Base-by-base conservation (phyloP, 2,113 vertebrate genomes). In the Ceyx margarethae region DNA sequence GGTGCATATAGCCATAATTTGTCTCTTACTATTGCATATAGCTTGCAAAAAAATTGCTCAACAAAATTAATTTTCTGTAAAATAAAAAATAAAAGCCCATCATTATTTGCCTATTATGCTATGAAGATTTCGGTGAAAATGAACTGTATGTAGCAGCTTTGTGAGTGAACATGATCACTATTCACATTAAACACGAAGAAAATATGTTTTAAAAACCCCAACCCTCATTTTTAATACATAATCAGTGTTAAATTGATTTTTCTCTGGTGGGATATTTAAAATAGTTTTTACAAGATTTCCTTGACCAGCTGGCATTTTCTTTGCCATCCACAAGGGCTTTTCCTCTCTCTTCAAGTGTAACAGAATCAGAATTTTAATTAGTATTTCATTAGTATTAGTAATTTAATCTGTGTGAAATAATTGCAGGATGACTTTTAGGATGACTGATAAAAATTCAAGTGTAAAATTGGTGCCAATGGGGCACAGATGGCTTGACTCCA, bases 281-380 rank as follows among this genome's bases (percentile, higher is more conserved):
- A 82, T 72, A 61, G 58, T 43, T 21, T 86, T 82, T 85, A 58
- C 50, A 86, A 67, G 25, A 54, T 66, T 89, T 89, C 46, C 29
- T 37, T 89, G 91, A 87, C 80, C 62, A 11, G 0, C 26, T 88
- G 43, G 28, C 73, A 56, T 94, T 95, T 96, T 94, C 65, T 92
- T 95, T 92, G 74, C 37, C 58, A 50, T 64, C 53, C 50, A 75
- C 13, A 87, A 50, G 45, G 82, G 31, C 75, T 71, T 91, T 95
- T 81, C 26, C 37, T 90, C 76, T 89, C n/a, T 84, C 62, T 72
- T 81, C 57, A 53, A 40, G 31, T 40, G 57, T 62, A 68, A 85
- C 48, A 60, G 28, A 83, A 68, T 57, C 73, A 9, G 37, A 37
- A 90, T 90, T 96, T 96, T 85, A 67, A 75, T 97, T 82, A 87